Evolutionary conservation across 2,888 invertebrate genomes (phyloP).

Genomic region (Morinoia aosen): DNA sequence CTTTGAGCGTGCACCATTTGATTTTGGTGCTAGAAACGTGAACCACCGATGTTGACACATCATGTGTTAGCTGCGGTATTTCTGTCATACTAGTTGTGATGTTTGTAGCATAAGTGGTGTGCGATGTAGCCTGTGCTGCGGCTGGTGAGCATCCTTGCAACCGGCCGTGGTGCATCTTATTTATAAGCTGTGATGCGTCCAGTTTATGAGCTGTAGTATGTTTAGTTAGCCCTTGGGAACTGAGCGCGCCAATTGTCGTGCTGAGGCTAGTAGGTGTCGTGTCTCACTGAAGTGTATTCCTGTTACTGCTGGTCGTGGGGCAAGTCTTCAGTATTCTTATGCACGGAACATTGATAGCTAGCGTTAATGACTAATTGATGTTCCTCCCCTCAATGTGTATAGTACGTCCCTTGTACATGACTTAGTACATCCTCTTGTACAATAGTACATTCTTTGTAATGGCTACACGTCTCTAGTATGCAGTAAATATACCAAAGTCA

Average conservation of each 20-base stretch:
- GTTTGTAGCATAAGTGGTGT: neutral
- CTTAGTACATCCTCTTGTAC: neutral
- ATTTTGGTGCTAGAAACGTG: neutral
- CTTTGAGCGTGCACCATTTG: neutral
- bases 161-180: neutral
- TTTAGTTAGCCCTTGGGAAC: too few relatives aligned
- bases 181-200: neutral
- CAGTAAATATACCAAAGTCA: slow-evolving; percentile 21
- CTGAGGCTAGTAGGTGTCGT: neutral
- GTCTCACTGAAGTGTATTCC: neutral
- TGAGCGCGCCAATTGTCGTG: too few relatives aligned
- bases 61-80: neutral
- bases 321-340: neutral
- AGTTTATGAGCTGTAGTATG: too few relatives aligned
- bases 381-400: neutral
- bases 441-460: neutral
- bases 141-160: neutral
- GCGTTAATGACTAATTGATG: neutral
- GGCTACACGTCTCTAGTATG: slow-evolving; percentile 12
- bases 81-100: neutral
- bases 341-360: neutral
- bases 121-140: neutral
- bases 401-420: neutral
- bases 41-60: neutral
- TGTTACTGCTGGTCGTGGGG: neutral